Conservation (phyloP, 2,797 vertebrate genomes). For the Alosa sapidissima region DNA sequence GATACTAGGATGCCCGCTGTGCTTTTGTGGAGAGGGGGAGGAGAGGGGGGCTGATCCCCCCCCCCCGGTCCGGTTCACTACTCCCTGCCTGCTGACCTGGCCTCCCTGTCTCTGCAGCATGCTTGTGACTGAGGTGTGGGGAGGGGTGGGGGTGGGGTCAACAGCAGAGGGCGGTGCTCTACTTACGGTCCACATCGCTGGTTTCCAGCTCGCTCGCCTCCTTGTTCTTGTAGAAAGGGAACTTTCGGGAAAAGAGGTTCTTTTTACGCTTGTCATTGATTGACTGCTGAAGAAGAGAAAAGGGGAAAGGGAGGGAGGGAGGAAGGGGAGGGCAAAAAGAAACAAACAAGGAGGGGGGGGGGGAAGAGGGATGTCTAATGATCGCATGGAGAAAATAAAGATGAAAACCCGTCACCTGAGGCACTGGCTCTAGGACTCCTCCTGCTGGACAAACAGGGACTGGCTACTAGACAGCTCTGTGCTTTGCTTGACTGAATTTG, state of each 20-base stretch:
- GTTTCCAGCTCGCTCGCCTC: constrained; percentile 96
- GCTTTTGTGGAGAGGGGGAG: neutral
- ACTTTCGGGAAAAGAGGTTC: constrained; percentile 99
- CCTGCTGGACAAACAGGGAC: neutral
- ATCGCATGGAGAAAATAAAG: constrained; percentile 69
- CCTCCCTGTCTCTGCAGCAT: neutral
- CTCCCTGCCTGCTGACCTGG: constrained; percentile 34
- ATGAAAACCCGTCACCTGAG: constrained; percentile 63
- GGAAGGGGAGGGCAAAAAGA: constrained; percentile 52
- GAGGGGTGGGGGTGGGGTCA: constrained; percentile 23
- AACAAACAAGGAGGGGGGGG: constrained; percentile 55
- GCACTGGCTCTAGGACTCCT: constrained; percentile 8
- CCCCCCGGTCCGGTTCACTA: neutral
- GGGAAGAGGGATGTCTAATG: constrained; percentile 81
- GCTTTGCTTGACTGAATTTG: neutral
- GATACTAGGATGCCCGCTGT: neutral
- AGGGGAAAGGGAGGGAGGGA: constrained; percentile 63
- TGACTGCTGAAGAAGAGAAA: constrained; percentile 93
- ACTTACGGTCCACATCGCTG: constrained; percentile 98
- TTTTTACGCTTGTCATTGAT: constrained; percentile 98
- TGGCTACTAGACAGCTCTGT: neutral
- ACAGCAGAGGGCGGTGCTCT: constrained; percentile 49
- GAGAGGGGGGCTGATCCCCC: neutral
- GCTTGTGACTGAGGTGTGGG: constrained; percentile 74
- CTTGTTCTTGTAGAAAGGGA: constrained; percentile 99